Conservation (phyloP, 2,797 vertebrate genomes). For the Falco biarmicus region DNA sequence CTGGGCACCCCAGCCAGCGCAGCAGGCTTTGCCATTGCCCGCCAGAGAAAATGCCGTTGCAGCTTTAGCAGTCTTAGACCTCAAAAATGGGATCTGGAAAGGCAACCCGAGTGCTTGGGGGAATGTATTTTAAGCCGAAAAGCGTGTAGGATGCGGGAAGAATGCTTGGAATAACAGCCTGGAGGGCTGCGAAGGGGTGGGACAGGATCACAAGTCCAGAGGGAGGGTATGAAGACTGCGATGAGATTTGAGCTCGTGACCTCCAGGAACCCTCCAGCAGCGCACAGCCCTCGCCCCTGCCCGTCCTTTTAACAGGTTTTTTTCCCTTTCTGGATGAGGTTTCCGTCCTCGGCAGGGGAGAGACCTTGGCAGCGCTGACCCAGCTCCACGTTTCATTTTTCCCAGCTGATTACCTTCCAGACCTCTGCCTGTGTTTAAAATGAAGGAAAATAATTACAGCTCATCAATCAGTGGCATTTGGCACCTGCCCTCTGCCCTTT, state of each 20-base stretch:
- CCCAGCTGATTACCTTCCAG: background rate
- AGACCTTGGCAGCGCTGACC: background rate
- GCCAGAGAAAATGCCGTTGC: rapidly evolving
- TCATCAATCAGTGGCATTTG: background rate
- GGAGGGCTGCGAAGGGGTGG: background rate
- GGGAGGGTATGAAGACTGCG: background rate
- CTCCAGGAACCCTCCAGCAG: background rate
- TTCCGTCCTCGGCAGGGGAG: background rate
- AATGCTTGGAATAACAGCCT: background rate
- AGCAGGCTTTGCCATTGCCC: background rate
- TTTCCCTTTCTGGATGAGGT: background rate
- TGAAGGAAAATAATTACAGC: background rate
- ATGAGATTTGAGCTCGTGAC: background rate
- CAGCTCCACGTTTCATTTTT: background rate
- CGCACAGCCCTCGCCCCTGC: no score
- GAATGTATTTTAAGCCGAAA: background rate
- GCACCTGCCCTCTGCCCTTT: background rate
- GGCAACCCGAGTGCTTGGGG: background rate
- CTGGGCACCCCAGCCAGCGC: background rate
- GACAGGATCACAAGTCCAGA: background rate
- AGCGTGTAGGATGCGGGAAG: rapidly evolving
- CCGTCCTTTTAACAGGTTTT: background rate
- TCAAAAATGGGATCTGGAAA: background rate
- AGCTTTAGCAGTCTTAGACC: background rate
- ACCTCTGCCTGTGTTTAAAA: background rate